phyloP scores from a whole-genome alignment of 2,113 vertebrate species.

The Dendrocopos noguchii region DNA sequence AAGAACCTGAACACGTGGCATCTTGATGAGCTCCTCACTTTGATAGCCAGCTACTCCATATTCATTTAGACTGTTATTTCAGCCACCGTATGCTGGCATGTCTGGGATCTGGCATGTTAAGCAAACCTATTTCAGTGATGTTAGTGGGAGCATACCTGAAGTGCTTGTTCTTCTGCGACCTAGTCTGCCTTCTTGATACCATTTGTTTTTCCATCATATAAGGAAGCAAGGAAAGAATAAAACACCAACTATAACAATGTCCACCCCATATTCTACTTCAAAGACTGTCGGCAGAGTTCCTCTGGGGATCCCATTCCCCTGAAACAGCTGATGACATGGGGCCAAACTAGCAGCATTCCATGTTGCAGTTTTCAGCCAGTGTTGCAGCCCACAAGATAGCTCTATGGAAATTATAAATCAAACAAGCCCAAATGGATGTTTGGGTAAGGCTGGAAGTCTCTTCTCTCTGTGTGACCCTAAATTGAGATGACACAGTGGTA shows the following conservation, averaged over 20 bases:
- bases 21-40: neutral
- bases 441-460: neutral
- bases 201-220: neutral
- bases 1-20: neutral
- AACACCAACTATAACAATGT: neutral
- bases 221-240: neutral
- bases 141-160: neutral
- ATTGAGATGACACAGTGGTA: neutral
- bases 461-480: neutral
- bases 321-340: neutral
- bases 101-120: neutral
- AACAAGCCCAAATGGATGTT: neutral
- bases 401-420: neutral
- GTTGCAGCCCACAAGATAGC: neutral
- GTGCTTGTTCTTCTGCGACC: neutral
- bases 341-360: neutral
- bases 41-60: neutral
- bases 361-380: neutral
- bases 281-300: neutral
- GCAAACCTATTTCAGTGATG: neutral
- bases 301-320: neutral
- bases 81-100: accelerated
- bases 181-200: neutral
- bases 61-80: neutral
- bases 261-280: neutral